Conservation (phyloP, 2,888 invertebrate species). For the Drosophila hamatofila region DNA sequence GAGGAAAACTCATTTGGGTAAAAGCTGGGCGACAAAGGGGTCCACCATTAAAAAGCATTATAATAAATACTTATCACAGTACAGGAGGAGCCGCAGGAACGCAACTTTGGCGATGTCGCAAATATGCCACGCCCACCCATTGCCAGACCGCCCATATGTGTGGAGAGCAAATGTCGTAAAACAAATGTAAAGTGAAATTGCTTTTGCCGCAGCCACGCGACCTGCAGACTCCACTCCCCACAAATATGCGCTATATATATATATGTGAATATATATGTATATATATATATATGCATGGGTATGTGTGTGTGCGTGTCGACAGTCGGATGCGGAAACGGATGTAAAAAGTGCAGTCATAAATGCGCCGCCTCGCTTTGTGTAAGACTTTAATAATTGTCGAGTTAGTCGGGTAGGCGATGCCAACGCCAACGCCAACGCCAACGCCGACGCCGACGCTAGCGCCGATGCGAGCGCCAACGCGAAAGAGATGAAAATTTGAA, state of each 20-base stretch:
- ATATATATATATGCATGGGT: background rate
- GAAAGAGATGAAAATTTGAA: conserved; percentile 69
- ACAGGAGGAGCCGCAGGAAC: conserved; percentile 38
- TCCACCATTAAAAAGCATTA: conserved; percentile 77
- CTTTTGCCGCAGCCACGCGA: conserved; percentile 70
- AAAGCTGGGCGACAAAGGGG: conserved; percentile 67
- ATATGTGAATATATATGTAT: background rate
- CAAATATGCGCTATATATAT: conserved; percentile 30
- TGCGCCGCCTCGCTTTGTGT: conserved; percentile 73
- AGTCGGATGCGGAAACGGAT: conserved; percentile 77
- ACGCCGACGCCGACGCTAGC: conserved; percentile 8
- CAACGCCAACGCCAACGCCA: background rate
- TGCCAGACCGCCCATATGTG: conserved; percentile 29
- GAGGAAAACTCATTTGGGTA: conserved; percentile 79
- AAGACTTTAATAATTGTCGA: conserved; percentile 78
- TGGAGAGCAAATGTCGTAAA: conserved; percentile 74
- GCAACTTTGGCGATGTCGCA: conserved; percentile 64
- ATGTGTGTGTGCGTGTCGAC: conserved; percentile 62
- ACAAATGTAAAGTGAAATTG: conserved; percentile 81
- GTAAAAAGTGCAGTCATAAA: conserved; percentile 81
- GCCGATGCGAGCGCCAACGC: conserved; percentile 21
- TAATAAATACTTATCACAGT: conserved; percentile 78
- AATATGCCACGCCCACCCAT: conserved; percentile 46
- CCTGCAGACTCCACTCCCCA: conserved; percentile 55
- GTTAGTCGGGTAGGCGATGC: conserved; percentile 42